Evolutionary conservation across 2,888 invertebrate genomes (phyloP), one percentile per base, ranked within the genome.

Genomic region (Oxystoma pomonae): DNA sequence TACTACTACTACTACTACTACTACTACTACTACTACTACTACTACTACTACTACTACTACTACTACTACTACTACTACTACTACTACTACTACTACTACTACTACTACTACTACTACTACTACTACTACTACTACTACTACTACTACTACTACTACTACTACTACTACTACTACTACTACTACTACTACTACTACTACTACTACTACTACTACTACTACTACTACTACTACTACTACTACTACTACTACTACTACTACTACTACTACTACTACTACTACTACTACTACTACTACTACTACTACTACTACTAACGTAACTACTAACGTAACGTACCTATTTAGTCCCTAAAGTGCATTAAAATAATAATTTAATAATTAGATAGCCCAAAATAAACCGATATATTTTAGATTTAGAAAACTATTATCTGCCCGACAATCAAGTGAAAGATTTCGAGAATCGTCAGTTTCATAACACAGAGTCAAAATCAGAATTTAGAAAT

Each of bases 341-440:
- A n/a, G n/a, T n/a, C n/a, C n/a, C n/a, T n/a, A n/a, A n/a, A n/a
- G n/a, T n/a, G n/a, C n/a, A n/a, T n/a, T n/a, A n/a, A n/a, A n/a
- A n/a, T n/a, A n/a, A n/a, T n/a, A n/a, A n/a, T n/a, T n/a, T n/a
- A n/a, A n/a, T n/a, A n/a, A n/a, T n/a, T n/a, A n/a, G n/a, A n/a
- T n/a, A n/a, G n/a, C n/a, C n/a, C n/a, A n/a, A n/a, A n/a, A n/a
- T n/a, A n/a, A n/a, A n/a, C n/a, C n/a, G n/a, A n/a, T n/a, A 58
- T 35, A 20, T 61, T 12, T 60, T 62, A 17, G 64, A 66, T 19
- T 16, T 18, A 2, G 57, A 57, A 59, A 9, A 20, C 19, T 17
- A 59, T 16, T 51, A 17, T 52, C 35, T 35, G 35, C 35, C 35
- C 3, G 35, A 35, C 3, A 35, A 35, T 35, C 35, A 35, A 35